phyloP scores from a whole-genome alignment of 2,797 vertebrate genomes.

The Adrianichthys oophorus region DNA sequence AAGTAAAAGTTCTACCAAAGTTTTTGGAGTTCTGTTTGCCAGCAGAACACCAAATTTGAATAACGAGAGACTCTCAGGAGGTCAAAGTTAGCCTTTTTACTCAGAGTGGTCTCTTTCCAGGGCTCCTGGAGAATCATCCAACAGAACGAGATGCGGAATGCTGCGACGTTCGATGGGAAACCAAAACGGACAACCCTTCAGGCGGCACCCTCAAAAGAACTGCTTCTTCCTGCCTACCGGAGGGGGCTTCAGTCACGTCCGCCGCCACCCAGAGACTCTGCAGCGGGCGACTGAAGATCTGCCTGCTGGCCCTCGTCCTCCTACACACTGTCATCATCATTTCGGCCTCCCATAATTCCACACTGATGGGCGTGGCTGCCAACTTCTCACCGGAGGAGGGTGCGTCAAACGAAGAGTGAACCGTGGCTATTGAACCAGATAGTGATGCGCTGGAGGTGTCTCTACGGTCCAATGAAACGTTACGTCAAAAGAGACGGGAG shows the following conservation, averaged over 20 bases:
- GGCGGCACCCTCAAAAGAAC: conserved; percentile 74
- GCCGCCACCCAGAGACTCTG: conserved; percentile 66
- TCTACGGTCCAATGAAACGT: conserved; percentile 48
- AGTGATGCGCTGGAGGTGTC: conserved; percentile 45
- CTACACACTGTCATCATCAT: conserved; percentile 78
- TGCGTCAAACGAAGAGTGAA: conserved; percentile 74
- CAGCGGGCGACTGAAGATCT: conserved; percentile 76
- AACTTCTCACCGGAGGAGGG: conserved; percentile 76
- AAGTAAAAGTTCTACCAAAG: too few species aligned
- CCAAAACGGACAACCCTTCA: conserved; percentile 65
- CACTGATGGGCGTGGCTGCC: conserved; percentile 61
- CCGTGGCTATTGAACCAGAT: conserved; percentile 32
- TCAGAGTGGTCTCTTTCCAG: conserved; percentile 39
- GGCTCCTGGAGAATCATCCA: conserved; percentile 58
- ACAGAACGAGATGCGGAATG: conserved; percentile 65
- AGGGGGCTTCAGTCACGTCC: conserved; percentile 67
- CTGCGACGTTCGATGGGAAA: conserved; percentile 75
- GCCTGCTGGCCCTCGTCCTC: conserved; percentile 76
- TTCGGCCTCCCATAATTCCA: conserved; percentile 72
- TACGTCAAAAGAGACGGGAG: conserved; percentile 53
- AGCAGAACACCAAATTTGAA: too few species aligned
- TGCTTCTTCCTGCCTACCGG: conserved; percentile 68
- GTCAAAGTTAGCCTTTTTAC: conserved; percentile 14
- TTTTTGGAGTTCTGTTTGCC: too few species aligned
- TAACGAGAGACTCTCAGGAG: background rate